phyloP scores from a whole-genome alignment of 1,140 invertebrate genomes.

The Apocrypta bakeri region DNA sequence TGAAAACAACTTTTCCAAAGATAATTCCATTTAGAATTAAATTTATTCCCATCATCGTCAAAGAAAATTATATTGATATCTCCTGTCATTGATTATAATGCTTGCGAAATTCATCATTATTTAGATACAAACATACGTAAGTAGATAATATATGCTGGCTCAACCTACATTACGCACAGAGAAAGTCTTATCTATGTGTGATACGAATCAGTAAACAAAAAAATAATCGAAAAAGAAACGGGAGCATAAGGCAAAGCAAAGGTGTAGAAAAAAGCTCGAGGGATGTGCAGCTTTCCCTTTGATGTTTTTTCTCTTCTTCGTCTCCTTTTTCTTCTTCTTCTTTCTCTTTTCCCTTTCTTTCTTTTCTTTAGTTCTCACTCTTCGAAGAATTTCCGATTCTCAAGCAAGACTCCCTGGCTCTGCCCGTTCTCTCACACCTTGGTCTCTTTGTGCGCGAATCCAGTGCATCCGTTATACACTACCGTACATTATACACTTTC shows the following conservation, averaged over 20 bases:
- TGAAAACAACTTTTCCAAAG: background rate
- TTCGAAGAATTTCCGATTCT: slow-evolving; percentile 20
- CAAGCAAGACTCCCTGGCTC: slow-evolving; percentile 3
- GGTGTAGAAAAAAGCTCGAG: background rate
- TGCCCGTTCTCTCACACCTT: slow-evolving; percentile 9
- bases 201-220: slow-evolving; percentile 34
- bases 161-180: too few relatives aligned
- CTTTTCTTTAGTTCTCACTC: background rate
- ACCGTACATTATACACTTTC: slow-evolving; percentile 9
- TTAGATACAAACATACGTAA: background rate
- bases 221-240: too few relatives aligned
- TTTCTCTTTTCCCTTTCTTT: background rate
- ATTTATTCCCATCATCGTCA: too few relatives aligned
- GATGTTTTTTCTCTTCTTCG: slow-evolving; percentile 22
- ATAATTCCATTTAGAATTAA: background rate
- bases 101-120: slow-evolving; percentile 8
- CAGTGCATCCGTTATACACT: slow-evolving; percentile 16
- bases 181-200: background rate
- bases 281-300: slow-evolving; percentile 41
- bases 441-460: background rate
- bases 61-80: too few relatives aligned
- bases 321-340: background rate
- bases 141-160: too few relatives aligned
- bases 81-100: background rate
- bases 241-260: background rate